phyloP scores from a whole-genome alignment of 2,113 vertebrate genomes.

The Psittacus erithacus region DNA sequence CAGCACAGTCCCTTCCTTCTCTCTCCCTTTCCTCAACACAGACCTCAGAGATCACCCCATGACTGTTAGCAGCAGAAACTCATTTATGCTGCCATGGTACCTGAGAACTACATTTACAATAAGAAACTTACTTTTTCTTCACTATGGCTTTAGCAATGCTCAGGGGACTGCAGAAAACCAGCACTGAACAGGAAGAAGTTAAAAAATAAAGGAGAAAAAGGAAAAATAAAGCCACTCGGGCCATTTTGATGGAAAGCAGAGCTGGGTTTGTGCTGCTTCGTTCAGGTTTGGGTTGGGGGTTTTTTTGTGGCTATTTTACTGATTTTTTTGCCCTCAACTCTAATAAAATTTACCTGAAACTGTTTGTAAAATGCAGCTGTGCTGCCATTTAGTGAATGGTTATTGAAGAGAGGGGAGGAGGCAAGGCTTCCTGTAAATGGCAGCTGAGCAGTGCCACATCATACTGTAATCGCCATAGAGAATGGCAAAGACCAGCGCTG shows the following conservation, averaged over 20 bases:
- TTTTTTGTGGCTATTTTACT: background rate
- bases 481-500: background rate
- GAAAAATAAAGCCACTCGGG: background rate
- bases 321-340: background rate
- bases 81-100: background rate
- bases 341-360: background rate
- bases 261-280: background rate
- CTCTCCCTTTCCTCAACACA: background rate
- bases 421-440: background rate
- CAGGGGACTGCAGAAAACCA: background rate
- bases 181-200: too few species aligned
- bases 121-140: background rate
- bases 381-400: background rate
- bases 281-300: background rate
- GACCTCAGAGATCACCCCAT: background rate
- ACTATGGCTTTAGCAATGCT: background rate
- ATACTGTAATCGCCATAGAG: background rate
- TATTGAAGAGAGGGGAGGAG: background rate
- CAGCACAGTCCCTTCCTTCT: background rate
- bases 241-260: background rate
- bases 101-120: background rate
- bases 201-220: accelerated
- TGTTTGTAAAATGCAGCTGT: background rate
- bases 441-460: background rate
- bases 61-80: background rate